Base-by-base conservation (phyloP, 2,113 vertebrate species). In the Lepus americanus region DNA sequence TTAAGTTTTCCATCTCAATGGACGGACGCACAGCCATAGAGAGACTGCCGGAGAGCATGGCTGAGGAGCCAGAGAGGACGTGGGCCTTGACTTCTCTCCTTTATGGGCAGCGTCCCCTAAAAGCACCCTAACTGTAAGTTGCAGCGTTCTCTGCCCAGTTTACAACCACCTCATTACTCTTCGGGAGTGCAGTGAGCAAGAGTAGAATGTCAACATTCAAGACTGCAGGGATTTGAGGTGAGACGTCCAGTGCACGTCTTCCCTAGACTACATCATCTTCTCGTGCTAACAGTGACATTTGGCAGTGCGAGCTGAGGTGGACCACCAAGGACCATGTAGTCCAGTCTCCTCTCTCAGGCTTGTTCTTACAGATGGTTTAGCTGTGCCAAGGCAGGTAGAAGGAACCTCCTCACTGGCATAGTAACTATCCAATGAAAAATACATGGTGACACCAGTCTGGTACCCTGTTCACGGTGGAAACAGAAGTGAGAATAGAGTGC, bases 131-230 rank as follows among this genome's bases (percentile, higher is more conserved):
- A 74, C 66, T 81, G 83, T 92, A 95, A 91, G 82, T 80, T 89
- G 64, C 73, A 53, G 31, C 61, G 69, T 82, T 92, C 90, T 70
- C 64, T 88, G 53, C 55, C 84, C 25, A 13, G 69, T 93, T 96
- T 96, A 94, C 76, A 91, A 73, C 64, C 94, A 79, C 72, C 76
- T 87, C 85, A 87, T 94, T 80, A 72, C 70, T 61, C 89, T 93
- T 23, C 39, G 29, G 81, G 64, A 78, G 44, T 36, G 61, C 67
- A 55, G 0, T 25, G 59, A 69, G 55, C 16, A 73, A 67, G 36
- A 55, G 14, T 0, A n/a, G n/a, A n/a, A n/a, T n/a, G n/a, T n/a
- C n/a, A n/a, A n/a, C n/a, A n/a, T n/a, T n/a, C n/a, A n/a, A n/a
- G n/a, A n/a, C n/a, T n/a, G n/a, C 29, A 66, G 7, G 49, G 79